Conservation (phyloP, 2,113 vertebrate species). For the human (Homo sapiens) region GRCh38 chr11:69805001-69805500, state of each 20-base stretch:
- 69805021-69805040: neutral
- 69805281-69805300: neutral
- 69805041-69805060: slow-evolving; percentile 11
- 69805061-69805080: neutral
- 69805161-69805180: neutral
- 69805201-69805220: neutral
- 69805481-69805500: neutral
- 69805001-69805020: neutral
- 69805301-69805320: neutral
- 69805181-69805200: neutral
- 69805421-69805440: neutral
- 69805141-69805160: neutral
- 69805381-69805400: accelerated
- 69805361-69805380: neutral
- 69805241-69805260: accelerated
- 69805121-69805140: neutral
- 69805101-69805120: slow-evolving; percentile 3
- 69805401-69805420: neutral
- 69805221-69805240: neutral
- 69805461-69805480: neutral
- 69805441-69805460: neutral
- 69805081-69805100: slow-evolving; percentile 13
- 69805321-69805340: neutral
- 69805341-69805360: neutral
- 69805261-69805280: neutral